Conservation (phyloP, 1,140 invertebrate genomes). For the Littorina saxatilis region DNA sequence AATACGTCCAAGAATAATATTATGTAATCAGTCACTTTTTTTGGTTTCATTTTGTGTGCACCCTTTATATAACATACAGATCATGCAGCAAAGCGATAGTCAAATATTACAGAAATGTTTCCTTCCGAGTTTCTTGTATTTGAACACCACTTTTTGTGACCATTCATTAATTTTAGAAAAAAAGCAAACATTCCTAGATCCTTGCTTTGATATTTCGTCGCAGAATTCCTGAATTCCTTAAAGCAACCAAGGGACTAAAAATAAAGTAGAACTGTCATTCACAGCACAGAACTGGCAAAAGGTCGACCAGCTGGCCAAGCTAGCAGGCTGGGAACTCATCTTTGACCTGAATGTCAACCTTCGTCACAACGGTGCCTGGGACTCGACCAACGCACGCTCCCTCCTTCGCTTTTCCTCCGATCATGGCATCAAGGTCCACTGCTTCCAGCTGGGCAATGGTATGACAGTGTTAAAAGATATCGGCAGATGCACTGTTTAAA, state of each 20-base stretch:
- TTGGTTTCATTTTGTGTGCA: too few species aligned
- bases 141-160: not conserved
- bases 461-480: too few species aligned
- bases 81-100: not conserved
- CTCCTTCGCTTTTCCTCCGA: not conserved
- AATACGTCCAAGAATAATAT: not conserved
- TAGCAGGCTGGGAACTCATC: not conserved
- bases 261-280: not conserved
- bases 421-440: not conserved
- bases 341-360: not conserved
- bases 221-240: not conserved
- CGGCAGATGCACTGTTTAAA: too few species aligned
- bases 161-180: not conserved
- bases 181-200: not conserved
- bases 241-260: not conserved
- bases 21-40: too few species aligned
- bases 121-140: not conserved
- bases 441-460: conserved; percentile 17
- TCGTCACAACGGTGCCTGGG: not conserved
- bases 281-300: not conserved
- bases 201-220: not conserved
- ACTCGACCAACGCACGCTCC: not conserved
- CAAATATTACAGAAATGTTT: not conserved
- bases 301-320: not conserved
- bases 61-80: not conserved